Base-by-base conservation (phyloP, 2,797 vertebrate species). In the Myripristis jacobus region DNA sequence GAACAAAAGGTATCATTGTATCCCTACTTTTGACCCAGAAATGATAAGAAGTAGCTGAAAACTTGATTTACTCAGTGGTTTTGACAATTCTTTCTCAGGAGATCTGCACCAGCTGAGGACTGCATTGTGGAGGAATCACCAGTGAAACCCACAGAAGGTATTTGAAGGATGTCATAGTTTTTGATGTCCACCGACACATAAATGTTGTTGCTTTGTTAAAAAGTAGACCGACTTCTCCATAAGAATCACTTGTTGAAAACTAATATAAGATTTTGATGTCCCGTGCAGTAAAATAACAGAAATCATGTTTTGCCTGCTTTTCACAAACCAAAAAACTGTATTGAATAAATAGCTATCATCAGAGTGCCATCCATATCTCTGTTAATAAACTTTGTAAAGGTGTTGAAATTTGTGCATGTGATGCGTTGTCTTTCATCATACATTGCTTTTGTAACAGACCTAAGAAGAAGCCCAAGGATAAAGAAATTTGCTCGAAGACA, bases 111-210 rank as follows among this genome's bases (percentile, higher is more conserved):
- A 47, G 89, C 79, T 70, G 94, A 95, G n/a, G 77, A 93, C 19
- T 87, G 78, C 52, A 80, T 98, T 55, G 95, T 99, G 44, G 97
- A 99, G 82, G 98, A 99, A 82, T 98, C 98, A 51, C 98, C 98
- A 66, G 90, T 95, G 34, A 99, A 97, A 90, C 89, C 88, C 65
- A 79, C 91, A 60, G 86, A 82, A 64, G 95, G 97, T 98, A 88
- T 85, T 12, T 69, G 6, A 53, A n/a, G n/a, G n/a, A n/a, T n/a
- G n/a, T n/a, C n/a, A n/a, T n/a, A n/a, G n/a, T n/a, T n/a, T n/a
- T n/a, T n/a, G n/a, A n/a, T n/a, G n/a, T n/a, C n/a, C n/a, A n/a
- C n/a, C n/a, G n/a, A n/a, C n/a, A n/a, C n/a, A n/a, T n/a, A n/a
- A n/a, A n/a, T n/a, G n/a, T n/a, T 46, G n/a, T 47, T n/a, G n/a